Evolutionary conservation across 2,797 vertebrate species (phyloP).

Genomic region (Lophius americanus): DNA sequence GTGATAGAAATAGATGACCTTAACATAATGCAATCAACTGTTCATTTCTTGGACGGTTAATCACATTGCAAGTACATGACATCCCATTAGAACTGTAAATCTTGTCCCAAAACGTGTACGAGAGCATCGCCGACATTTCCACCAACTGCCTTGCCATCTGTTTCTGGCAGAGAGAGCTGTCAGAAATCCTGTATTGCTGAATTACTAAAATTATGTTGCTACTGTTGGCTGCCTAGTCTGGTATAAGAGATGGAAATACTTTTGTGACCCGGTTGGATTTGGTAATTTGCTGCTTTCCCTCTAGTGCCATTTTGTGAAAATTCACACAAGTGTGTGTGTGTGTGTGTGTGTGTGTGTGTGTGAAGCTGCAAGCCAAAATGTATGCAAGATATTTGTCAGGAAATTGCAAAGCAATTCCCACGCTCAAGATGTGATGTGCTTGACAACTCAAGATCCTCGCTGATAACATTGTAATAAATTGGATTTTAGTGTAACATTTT

Average conservation of each 20-base stretch:
- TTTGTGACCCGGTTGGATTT: slow-evolving; percentile 61
- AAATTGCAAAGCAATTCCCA: slow-evolving; percentile 34
- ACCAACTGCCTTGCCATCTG: slow-evolving; percentile 82
- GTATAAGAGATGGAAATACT: slow-evolving; percentile 57
- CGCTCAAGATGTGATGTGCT: slow-evolving; percentile 20
- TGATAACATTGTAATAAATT: too few species aligned
- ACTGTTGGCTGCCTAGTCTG: slow-evolving; percentile 53
- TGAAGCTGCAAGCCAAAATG: slow-evolving; percentile 41
- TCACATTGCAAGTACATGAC: slow-evolving; percentile 42
- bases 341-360: background rate
- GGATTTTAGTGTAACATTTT: too few species aligned
- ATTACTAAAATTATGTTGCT: slow-evolving; percentile 63
- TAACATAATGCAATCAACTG: slow-evolving; percentile 11
- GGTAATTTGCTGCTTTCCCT: slow-evolving; percentile 58
- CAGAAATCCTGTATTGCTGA: slow-evolving; percentile 49
- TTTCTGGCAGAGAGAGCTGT: slow-evolving; percentile 62
- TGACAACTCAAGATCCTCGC: too few species aligned
- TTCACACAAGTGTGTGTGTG: slow-evolving; percentile 22
- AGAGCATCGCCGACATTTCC: slow-evolving; percentile 70
- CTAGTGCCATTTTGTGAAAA: slow-evolving; percentile 40
- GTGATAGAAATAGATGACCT: slow-evolving; percentile 10
- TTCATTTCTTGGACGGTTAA: slow-evolving; percentile 14
- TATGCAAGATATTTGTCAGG: slow-evolving; percentile 46
- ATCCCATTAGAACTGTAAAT: slow-evolving; percentile 42
- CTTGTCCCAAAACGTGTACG: slow-evolving; percentile 60